Conservation (phyloP, 1,140 invertebrate species). For the Heterodera schachtii region DNA sequence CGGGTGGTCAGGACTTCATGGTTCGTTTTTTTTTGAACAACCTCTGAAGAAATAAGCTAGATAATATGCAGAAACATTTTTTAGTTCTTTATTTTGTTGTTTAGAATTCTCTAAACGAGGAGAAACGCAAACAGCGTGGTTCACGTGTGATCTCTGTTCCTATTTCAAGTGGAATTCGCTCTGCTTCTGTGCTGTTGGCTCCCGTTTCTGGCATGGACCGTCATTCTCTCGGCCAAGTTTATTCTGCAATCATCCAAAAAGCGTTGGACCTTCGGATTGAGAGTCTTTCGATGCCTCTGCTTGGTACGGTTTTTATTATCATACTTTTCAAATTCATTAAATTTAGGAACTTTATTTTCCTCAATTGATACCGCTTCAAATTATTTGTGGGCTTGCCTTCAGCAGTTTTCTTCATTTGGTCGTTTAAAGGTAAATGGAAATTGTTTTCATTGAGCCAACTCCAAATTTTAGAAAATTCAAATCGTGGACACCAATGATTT, state of each 20-base stretch:
- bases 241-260: slow-evolving; percentile 9
- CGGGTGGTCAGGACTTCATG: slow-evolving; percentile 26
- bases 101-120: neutral
- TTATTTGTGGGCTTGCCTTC: slow-evolving; percentile 15
- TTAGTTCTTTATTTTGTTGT: neutral
- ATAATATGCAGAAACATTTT: too few species aligned
- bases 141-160: slow-evolving; percentile 7
- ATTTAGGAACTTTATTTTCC: neutral
- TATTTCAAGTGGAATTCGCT: neutral
- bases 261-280: slow-evolving; percentile 17
- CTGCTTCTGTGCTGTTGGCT: slow-evolving; percentile 13
- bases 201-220: slow-evolving; percentile 2
- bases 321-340: neutral
- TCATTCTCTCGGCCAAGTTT: slow-evolving; percentile 22
- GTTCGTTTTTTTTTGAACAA: slow-evolving; percentile 10
- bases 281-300: slow-evolving; percentile 30
- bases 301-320: slow-evolving; percentile 24
- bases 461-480: slow-evolving; percentile 7
- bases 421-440: slow-evolving; percentile 19
- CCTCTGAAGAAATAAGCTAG: too few species aligned
- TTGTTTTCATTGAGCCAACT: neutral
- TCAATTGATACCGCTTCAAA: slow-evolving; percentile 6
- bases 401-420: slow-evolving; percentile 25
- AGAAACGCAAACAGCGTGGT: slow-evolving; percentile 16
- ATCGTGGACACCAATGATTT: slow-evolving; percentile 10